Evolutionary conservation across 1,140 invertebrate species (phyloP), one percentile per base, ranked within the genome.

Genomic region (Heliconius eleuchia): DNA sequence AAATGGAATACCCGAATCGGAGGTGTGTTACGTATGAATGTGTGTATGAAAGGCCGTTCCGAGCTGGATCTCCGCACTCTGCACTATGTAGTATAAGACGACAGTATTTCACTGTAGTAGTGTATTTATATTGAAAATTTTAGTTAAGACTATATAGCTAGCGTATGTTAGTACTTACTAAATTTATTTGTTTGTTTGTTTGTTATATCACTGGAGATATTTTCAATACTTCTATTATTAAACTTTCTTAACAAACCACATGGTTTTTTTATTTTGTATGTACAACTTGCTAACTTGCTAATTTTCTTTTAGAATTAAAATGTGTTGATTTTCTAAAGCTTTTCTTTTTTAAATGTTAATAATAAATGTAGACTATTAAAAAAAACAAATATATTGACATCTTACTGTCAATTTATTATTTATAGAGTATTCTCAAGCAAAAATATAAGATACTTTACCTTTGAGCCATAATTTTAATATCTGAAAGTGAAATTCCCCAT

Each of bases 121-220:
- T 77, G 76, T 94, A 94, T 92, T 92, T 93, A 92, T 92, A 93
- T 92, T 90, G 78, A 87, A 94, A 52, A 92, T 94, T 92, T 94
- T 92, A 93, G 91, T 94, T 94, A 89, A 93, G 90, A 92, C 90
- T 92, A 87, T 90, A 91, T 90, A 92, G 88, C 91, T 93, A 93
- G 92, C 85, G 91, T 93, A 91, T 93, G 90, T 93, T 94, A 92
- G 91, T 94, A 91, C 90, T 89, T 94, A 94, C 91, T 91, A 94
- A 93, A 94, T 93, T 90, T 91, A 91, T 94, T 91, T 88, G 91
- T 94, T 92, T 85, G 87, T 90, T 91, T 94, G 90, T 93, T 52
- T 93, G 88, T 91, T 90, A 85, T 87, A 88, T 90, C 88, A 91
- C 90, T 90, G 90, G 90, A 94, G 88, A 94, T 93, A 93, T 94